Percentiles rank a stretch among this genome's conserved stretches.
These are phyloP conservation scores for Mionectes macconnelli DNA, from an alignment of 2,113 vertebrate genomes.

Conservation along the genomic window DNA sequence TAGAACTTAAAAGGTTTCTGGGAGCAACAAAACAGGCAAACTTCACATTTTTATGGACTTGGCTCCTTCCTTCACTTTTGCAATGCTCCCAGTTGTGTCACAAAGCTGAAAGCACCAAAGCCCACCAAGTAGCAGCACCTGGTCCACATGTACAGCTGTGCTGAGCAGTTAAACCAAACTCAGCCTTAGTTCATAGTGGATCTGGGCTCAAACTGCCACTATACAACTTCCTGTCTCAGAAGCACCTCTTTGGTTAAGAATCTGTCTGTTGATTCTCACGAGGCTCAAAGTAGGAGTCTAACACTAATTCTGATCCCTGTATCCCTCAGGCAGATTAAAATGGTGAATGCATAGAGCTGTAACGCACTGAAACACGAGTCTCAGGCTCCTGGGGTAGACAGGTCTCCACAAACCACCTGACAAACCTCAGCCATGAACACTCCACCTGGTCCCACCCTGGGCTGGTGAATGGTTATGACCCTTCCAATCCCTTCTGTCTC, in stretches of 20 bases:
- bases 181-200: not conserved
- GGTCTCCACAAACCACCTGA: not conserved
- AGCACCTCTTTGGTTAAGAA: not conserved
- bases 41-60: not conserved
- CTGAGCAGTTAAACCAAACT: rapidly evolving
- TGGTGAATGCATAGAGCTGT: not conserved
- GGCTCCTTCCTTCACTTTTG: not conserved
- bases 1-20: not conserved
- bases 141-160: not conserved
- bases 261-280: not conserved
- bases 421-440: not conserved
- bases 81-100: not conserved
- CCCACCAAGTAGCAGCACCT: rapidly evolving
- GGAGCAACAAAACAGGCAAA: not conserved
- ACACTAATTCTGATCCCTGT: not conserved
- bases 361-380: not conserved
- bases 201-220: not conserved
- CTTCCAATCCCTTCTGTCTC: not conserved
- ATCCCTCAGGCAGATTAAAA: not conserved
- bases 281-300: not conserved
- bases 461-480: not conserved
- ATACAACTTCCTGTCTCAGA: not conserved
- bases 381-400: not conserved
- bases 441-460: not conserved
- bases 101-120: not conserved